Conservation (phyloP, 2,888 invertebrate genomes). For the Scotopteryx bipunctaria region DNA sequence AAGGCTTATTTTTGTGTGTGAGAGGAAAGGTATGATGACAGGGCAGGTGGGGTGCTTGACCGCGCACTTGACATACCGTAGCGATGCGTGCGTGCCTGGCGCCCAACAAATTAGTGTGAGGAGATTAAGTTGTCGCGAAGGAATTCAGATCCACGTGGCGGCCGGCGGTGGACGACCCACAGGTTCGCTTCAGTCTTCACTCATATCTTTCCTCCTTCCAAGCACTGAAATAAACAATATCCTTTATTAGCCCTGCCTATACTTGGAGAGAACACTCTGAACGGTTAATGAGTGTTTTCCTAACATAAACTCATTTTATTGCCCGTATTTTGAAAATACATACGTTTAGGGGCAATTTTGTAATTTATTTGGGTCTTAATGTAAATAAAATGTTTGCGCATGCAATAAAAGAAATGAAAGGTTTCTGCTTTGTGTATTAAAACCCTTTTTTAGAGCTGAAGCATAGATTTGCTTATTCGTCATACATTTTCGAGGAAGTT, state of each 20-base stretch:
- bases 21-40: conserved; percentile 20
- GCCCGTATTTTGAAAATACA: conserved; percentile 23
- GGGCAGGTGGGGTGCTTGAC: conserved; percentile 70
- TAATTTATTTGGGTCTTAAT: conserved; percentile 11
- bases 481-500: conserved; percentile 9
- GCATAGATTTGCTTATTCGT: not conserved
- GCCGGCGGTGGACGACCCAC: conserved; percentile 34
- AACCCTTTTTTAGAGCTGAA: conserved; percentile 1
- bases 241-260: conserved; percentile 54
- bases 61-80: conserved; percentile 59
- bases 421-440: not conserved
- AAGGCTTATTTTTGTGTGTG: conserved; percentile 23
- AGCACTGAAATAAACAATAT: conserved; percentile 52
- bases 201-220: conserved; percentile 21
- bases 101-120: conserved; percentile 64
- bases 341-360: conserved; percentile 17
- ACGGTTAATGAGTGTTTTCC: conserved; percentile 49
- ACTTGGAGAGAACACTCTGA: conserved; percentile 40
- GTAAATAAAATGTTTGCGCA: not conserved
- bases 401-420: conserved; percentile 6
- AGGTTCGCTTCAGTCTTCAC: conserved; percentile 20
- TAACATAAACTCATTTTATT: conserved; percentile 42
- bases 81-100: conserved; percentile 50
- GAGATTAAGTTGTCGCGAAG: conserved; percentile 63
- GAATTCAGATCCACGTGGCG: conserved; percentile 48